Conservation (phyloP, 2,888 invertebrate genomes). For the Mesopsocus fuscifrons region DNA sequence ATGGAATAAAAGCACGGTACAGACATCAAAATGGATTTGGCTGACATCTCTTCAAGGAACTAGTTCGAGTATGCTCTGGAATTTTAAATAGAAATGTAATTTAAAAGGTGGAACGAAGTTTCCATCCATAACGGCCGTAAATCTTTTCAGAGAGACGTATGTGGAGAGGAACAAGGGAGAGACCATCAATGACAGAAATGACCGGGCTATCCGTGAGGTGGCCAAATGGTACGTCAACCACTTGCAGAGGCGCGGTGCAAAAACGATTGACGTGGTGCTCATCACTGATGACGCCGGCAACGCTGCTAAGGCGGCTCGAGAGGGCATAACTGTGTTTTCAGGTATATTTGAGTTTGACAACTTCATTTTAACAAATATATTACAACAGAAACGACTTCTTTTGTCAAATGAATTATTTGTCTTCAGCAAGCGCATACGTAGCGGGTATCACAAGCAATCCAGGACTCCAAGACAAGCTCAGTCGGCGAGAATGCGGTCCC, state of each 20-base stretch:
- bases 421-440: too few relatives aligned
- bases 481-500: slow-evolving; percentile 36
- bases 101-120: too few relatives aligned
- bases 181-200: slow-evolving; percentile 76
- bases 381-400: too few relatives aligned
- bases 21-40: too few relatives aligned
- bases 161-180: slow-evolving; percentile 64
- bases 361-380: slow-evolving; percentile 17
- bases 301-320: slow-evolving; percentile 44
- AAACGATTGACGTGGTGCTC: slow-evolving; percentile 35
- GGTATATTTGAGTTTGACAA: slow-evolving; percentile 30
- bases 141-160: slow-evolving; percentile 59
- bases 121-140: too few relatives aligned
- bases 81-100: too few relatives aligned
- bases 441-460: slow-evolving; percentile 43
- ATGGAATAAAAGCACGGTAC: too few relatives aligned
- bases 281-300: slow-evolving; percentile 73
- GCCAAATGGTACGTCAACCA: slow-evolving; percentile 70
- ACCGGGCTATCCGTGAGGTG: slow-evolving; percentile 68
- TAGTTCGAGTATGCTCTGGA: too few relatives aligned
- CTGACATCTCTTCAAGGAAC: too few relatives aligned
- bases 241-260: slow-evolving; percentile 24
- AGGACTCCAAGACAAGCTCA: slow-evolving; percentile 61
- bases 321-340: slow-evolving; percentile 48
- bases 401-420: too few relatives aligned